Base-by-base conservation (phyloP, 2,888 invertebrate genomes). In the Marasmarcha lunaedactyla region DNA sequence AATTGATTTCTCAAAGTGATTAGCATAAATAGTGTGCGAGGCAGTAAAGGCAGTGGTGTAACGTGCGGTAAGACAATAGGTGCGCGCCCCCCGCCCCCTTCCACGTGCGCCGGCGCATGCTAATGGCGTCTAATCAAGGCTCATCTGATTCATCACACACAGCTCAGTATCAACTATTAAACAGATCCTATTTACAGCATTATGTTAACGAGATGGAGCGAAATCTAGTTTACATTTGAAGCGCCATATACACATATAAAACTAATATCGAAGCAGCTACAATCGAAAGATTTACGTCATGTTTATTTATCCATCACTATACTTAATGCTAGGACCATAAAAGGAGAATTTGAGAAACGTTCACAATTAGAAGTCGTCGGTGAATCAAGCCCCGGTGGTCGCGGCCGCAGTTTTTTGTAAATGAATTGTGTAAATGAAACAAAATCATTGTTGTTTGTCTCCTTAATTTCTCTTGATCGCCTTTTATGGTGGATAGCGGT, bases 1-100 rank as follows among this genome's bases (percentile, higher is more conserved):
- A 79, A 81, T 79, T 78, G 74, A 79, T 77, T 78, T 77, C 71
- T 77, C 73, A 71, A 69, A 53, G 56, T 54, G 57, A 79, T 79
- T 79, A 62, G 73, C 79, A 78, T 79, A 78, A 79, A 72, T 70
- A 76, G 74, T 79, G 69, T 70, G 72, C 78, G 73, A 77, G 57
- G 66, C 61, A 60, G 65, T 67, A 62, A 74, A 76, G 76, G 76
- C 69, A 73, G 69, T 67, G 69, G 64, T 72, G 68, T 74, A 76
- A 72, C 66, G 71, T 66, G 64, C 64, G 69, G 71, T 78, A 73
- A 79, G 73, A 81, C 81, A 79, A 81, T 79, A 65, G 72, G 52
- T 54, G 57, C 53, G 59, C 49, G 42, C 59, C 55, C 61, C 79
- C 76, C 65, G 78, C 81, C 71, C 69, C 77, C 76, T 58, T 79